Percentiles rank a stretch among this genome's conserved stretches.
Evolutionary conservation across 2,797 vertebrate genomes (phyloP).

Genomic region (Calcarius lapponicus): DNA sequence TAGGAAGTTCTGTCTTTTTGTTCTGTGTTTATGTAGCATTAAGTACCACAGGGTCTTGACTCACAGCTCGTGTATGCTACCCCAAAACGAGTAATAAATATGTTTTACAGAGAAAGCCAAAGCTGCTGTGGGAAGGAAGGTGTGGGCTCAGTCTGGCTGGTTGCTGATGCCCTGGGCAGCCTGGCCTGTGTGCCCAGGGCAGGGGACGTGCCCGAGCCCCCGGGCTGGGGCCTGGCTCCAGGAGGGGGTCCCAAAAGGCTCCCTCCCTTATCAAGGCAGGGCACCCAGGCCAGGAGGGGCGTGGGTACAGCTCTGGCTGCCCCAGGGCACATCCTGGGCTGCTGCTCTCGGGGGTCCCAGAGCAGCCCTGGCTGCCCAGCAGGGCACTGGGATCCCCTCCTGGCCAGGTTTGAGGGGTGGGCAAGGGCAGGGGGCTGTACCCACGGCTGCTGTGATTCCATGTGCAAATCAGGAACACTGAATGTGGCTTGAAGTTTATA

Average conservation of each 20-base stretch:
- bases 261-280: too few relatives aligned
- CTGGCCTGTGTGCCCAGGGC: background rate
- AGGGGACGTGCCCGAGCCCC: accelerated
- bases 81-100: background rate
- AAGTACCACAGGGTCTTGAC: background rate
- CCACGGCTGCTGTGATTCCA: background rate
- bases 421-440: background rate
- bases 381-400: background rate
- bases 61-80: background rate
- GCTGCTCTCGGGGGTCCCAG: background rate
- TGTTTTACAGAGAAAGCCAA: background rate
- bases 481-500: background rate
- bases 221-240: background rate
- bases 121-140: background rate
- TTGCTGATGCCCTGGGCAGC: background rate
- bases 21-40: background rate
- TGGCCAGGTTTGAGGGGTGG: background rate
- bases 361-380: too few relatives aligned
- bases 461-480: background rate
- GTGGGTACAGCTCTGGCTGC: too few relatives aligned
- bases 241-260: background rate
- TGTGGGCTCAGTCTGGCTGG: background rate
- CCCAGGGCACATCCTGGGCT: background rate
- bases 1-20: background rate
- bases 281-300: too few relatives aligned